Percentiles rank a stretch among this genome's conserved stretches.
Evolutionary conservation across 2,888 invertebrate genomes (phyloP).

Genomic region (Scaptomyza parva): DNA sequence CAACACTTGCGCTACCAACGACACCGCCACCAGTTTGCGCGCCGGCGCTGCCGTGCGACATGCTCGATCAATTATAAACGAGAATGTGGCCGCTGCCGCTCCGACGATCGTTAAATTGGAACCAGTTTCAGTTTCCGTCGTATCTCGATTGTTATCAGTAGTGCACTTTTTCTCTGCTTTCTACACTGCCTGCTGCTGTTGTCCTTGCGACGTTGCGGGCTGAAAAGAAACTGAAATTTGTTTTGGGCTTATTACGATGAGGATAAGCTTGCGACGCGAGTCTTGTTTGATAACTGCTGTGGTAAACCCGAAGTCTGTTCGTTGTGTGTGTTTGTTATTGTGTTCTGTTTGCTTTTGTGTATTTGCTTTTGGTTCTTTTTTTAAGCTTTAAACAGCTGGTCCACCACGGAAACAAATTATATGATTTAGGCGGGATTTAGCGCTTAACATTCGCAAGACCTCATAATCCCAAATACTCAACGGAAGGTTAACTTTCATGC

Average conservation of each 20-base stretch:
- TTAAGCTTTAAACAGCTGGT: constrained; percentile 51
- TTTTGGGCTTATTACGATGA: constrained; percentile 60
- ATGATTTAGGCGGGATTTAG: constrained; percentile 26
- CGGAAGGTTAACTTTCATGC: constrained; percentile 55
- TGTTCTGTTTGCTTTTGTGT: constrained; percentile 37
- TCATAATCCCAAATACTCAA: constrained; percentile 19
- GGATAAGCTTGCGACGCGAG: constrained; percentile 49
- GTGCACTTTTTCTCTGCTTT: constrained; percentile 19
- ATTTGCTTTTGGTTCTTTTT: constrained; percentile 34
- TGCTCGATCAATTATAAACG: constrained; percentile 66
- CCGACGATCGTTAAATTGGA: not conserved
- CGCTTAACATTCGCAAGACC: constrained; percentile 31
- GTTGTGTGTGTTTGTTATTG: constrained; percentile 12
- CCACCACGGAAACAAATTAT: constrained; percentile 26
- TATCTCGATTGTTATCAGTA: constrained; percentile 35
- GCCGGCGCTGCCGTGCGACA: constrained; percentile 83
- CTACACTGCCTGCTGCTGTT: constrained; percentile 33
- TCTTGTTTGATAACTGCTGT: constrained; percentile 5
- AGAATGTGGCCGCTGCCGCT: constrained; percentile 30
- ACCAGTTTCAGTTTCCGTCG: not conserved
- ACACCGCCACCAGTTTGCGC: constrained; percentile 77
- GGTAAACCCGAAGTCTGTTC: constrained; percentile 23
- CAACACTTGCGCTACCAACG: constrained; percentile 78
- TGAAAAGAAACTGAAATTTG: constrained; percentile 67
- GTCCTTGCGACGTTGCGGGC: constrained; percentile 46